These are phyloP conservation scores for Meloidogyne exigua DNA, from an alignment of 1,140 invertebrate species.

Conservation along the genomic window DNA sequence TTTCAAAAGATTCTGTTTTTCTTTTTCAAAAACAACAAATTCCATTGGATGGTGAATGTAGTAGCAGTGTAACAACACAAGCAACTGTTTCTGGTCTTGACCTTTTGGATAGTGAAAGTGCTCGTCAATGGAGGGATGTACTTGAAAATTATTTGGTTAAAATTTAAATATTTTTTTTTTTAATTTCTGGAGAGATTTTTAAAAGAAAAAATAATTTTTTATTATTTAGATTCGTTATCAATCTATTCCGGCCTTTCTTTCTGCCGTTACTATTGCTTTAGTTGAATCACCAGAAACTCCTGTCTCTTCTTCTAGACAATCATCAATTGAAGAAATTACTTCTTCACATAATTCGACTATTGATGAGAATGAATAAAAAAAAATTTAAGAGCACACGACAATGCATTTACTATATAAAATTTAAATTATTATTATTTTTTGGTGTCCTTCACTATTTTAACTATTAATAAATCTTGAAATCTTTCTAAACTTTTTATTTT, in stretches of 20 bases:
- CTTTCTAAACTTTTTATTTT: too few species aligned
- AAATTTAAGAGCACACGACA: background rate
- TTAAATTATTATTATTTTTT: slow-evolving; percentile 24
- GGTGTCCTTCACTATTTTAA: too few species aligned
- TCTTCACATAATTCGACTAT: slow-evolving; percentile 6
- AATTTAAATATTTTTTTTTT: background rate
- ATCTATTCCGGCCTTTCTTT: slow-evolving; percentile 35
- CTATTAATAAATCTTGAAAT: too few species aligned
- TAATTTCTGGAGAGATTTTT: background rate
- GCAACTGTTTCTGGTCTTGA: slow-evolving; percentile 15
- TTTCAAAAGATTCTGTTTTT: slow-evolving; percentile 25
- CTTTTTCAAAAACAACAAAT: slow-evolving; percentile 24
- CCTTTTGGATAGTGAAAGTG: slow-evolving; percentile 34
- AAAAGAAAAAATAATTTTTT: background rate
- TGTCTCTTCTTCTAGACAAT: slow-evolving; percentile 17
- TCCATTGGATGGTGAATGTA: background rate
- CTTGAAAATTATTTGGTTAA: slow-evolving; percentile 32
- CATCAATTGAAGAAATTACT: slow-evolving; percentile 6
- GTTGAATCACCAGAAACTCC: slow-evolving; percentile 23
- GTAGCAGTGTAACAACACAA: background rate
- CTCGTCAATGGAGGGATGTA: slow-evolving; percentile 28
- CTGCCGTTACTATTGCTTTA: slow-evolving; percentile 31
- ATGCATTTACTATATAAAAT: too few species aligned
- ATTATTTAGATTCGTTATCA: slow-evolving; percentile 21
- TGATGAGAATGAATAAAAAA: background rate